A percentile compares a stretch with the other conserved stretches of the same genome.
phyloP scores from a whole-genome alignment of 2,113 vertebrate genomes.

The Centropristis striata region DNA sequence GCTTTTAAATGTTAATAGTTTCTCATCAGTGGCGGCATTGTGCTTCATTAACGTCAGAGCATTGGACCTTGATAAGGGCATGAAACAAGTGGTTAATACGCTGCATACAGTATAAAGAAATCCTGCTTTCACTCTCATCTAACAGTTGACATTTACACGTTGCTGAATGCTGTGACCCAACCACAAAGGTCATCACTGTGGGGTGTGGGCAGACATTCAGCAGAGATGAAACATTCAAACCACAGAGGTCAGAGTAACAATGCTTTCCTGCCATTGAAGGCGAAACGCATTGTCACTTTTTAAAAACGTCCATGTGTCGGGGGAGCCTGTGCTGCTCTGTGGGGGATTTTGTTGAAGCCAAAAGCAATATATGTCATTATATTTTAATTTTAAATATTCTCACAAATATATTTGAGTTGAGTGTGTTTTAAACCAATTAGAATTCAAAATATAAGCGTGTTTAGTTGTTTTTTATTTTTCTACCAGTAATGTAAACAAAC shows the following conservation, averaged over 20 bases:
- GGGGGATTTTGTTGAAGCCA: conserved; percentile 1
- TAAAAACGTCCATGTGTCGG: background rate
- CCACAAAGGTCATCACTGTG: background rate
- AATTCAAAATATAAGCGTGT: background rate
- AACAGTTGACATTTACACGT: conserved; percentile 16
- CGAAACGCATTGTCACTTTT: conserved; percentile 10
- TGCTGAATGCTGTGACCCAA: conserved; percentile 3
- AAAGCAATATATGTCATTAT: background rate
- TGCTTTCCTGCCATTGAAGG: background rate
- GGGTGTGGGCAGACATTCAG: conserved; percentile 24
- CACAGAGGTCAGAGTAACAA: conserved; percentile 26
- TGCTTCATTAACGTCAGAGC: background rate
- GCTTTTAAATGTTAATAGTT: background rate
- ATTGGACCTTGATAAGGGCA: background rate
- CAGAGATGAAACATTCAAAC: conserved; percentile 13
- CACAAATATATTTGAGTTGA: background rate
- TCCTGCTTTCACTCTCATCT: conserved; percentile 1
- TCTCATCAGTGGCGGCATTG: background rate
- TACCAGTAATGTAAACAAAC: background rate
- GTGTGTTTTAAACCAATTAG: background rate
- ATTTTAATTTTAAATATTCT: background rate
- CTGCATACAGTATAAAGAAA: background rate
- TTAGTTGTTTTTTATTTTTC: conserved; percentile 4
- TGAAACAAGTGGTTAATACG: background rate
- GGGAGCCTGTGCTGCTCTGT: background rate